phyloP scores from a whole-genome alignment of 2,888 invertebrate genomes.

The Opisthograptis luteolata region DNA sequence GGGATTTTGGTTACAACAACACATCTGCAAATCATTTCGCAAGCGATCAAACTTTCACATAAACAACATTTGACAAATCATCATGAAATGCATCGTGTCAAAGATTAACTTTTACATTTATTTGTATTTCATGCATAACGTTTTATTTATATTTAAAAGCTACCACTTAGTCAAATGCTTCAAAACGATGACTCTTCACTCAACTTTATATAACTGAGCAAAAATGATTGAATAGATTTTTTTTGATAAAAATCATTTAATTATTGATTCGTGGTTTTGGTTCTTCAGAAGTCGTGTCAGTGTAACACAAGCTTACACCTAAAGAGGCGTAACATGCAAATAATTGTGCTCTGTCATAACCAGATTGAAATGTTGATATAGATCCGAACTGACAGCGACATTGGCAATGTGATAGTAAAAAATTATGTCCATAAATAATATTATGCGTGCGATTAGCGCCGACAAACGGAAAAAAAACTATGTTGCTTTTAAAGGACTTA shows the following conservation, averaged over 20 bases:
- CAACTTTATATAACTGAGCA: conserved; percentile 4
- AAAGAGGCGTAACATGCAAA: conserved; percentile 15
- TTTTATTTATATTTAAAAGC: too few species aligned
- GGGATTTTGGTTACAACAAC: background rate
- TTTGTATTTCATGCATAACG: background rate
- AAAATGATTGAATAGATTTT: too few species aligned
- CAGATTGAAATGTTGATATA: conserved; percentile 25
- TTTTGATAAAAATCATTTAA: conserved; percentile 5
- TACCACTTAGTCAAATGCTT: background rate
- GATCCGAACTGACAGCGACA: conserved; percentile 7
- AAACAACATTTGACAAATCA: conserved; percentile 7
- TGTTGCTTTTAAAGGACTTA: background rate
- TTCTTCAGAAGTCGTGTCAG: too few species aligned
- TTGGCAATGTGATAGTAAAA: conserved; percentile 4
- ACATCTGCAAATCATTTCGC: conserved; percentile 2
- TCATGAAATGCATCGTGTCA: conserved; percentile 2
- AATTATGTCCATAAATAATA: background rate
- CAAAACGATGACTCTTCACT: too few species aligned
- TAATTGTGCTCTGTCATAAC: conserved; percentile 21
- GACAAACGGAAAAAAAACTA: background rate
- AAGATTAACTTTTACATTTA: background rate
- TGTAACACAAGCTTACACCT: conserved; percentile 1
- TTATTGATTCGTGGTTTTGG: too few species aligned
- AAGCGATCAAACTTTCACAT: conserved; percentile 13
- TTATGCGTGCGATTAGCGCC: background rate